phyloP scores from a whole-genome alignment of 2,888 invertebrate species.

The Spisula subtruncata region DNA sequence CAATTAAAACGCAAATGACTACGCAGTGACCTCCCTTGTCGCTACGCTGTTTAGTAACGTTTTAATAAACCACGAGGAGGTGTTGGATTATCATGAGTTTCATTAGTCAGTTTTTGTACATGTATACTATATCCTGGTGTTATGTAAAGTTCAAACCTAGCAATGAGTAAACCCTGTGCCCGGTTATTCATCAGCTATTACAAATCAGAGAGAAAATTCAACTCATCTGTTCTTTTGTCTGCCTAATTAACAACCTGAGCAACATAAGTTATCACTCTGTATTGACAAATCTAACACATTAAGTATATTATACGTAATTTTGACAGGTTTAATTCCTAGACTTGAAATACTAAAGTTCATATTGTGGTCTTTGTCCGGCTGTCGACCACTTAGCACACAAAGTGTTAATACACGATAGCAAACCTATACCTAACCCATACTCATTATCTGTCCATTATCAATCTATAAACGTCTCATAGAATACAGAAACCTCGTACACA shows the following conservation, averaged over 20 bases:
- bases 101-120: too few relatives aligned
- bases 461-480: not conserved
- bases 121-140: not conserved
- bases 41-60: too few relatives aligned
- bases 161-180: not conserved
- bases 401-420: not conserved
- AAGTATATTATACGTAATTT: not conserved
- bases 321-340: slow-evolving; percentile 7
- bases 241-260: not conserved
- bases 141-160: not conserved
- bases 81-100: too few relatives aligned
- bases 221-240: not conserved
- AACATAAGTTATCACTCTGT: not conserved
- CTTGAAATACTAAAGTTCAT: not conserved
- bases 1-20: too few relatives aligned
- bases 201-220: not conserved
- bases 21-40: too few relatives aligned
- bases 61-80: too few relatives aligned
- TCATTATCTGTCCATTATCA: not conserved
- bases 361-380: not conserved
- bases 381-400: not conserved
- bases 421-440: not conserved
- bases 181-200: not conserved
- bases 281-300: not conserved
- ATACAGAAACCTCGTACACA: not conserved